Evolutionary conservation across 2,797 vertebrate species (phyloP).

Genomic region (Chaenodraco wilsoni): DNA sequence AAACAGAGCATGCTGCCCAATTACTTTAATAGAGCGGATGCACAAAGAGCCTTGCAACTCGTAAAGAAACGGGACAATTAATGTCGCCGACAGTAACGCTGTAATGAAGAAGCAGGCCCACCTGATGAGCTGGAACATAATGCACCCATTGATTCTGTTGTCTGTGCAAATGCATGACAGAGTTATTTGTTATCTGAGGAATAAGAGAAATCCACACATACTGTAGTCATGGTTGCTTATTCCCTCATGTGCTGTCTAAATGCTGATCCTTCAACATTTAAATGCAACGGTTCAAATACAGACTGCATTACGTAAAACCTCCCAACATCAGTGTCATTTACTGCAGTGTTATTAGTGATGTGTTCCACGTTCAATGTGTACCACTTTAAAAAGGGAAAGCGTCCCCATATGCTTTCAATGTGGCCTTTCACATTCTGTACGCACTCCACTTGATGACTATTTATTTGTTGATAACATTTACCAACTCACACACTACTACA

Average conservation of each 20-base stretch:
- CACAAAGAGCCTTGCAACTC: constrained; percentile 46
- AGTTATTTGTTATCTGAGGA: background rate
- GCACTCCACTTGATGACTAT: constrained; percentile 41
- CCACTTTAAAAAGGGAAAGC: constrained; percentile 24
- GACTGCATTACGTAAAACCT: constrained; percentile 22
- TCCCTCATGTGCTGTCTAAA: constrained; percentile 5
- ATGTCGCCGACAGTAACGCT: constrained; percentile 68
- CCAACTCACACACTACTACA: constrained; percentile 3
- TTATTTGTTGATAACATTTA: constrained; percentile 54
- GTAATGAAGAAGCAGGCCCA: constrained; percentile 36
- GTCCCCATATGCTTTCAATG: constrained; percentile 23
- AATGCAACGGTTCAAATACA: constrained; percentile 8
- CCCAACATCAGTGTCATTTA: constrained; percentile 30
- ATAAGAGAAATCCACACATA: constrained; percentile 2
- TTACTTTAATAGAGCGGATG: constrained; percentile 70
- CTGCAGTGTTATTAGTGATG: constrained; percentile 36
- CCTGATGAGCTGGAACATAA: constrained; percentile 28
- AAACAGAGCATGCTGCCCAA: constrained; percentile 69
- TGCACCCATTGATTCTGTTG: background rate
- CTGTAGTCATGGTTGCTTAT: constrained; percentile 2
- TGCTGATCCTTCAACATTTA: constrained; percentile 2
- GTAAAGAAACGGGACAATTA: constrained; percentile 55
- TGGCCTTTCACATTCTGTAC: constrained; percentile 35
- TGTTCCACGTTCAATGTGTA: constrained; percentile 19
- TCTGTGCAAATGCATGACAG: background rate